Conservation (phyloP, 1,140 invertebrate genomes). For the Drosophila orena region DNA sequence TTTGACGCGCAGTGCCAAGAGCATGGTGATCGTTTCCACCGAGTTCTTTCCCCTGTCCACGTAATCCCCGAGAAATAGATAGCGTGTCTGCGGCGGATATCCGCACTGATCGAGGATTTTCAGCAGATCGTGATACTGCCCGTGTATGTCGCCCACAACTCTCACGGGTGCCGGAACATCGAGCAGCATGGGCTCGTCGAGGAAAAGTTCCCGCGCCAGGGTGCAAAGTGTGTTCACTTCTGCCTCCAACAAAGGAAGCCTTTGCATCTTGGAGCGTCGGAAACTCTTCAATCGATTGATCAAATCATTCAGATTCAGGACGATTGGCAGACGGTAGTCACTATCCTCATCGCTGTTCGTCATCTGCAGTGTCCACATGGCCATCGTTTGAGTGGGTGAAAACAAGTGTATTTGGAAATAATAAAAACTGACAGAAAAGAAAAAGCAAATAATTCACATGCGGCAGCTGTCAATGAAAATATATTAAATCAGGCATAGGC, state of each 20-base stretch:
- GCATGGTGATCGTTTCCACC: not conserved
- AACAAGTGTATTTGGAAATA: too few relatives aligned
- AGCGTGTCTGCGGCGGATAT: not conserved
- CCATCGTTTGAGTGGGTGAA: not conserved
- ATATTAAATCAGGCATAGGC: too few relatives aligned
- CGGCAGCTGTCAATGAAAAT: too few relatives aligned
- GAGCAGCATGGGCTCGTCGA: not conserved
- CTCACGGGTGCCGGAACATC: not conserved
- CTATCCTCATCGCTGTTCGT: not conserved
- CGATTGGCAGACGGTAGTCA: not conserved
- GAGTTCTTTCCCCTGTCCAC: not conserved
- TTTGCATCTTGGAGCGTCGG: not conserved
- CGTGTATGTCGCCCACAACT: conserved; percentile 1
- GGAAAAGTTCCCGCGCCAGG: not conserved
- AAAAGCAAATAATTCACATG: too few relatives aligned
- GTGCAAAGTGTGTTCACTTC: not conserved
- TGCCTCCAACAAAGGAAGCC: not conserved
- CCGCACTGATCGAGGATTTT: not conserved
- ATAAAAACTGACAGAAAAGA: not conserved
- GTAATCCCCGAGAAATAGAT: not conserved
- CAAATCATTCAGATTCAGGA: not conserved
- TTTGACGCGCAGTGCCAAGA: not conserved
- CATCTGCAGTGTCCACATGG: not conserved
- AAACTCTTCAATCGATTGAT: not conserved
- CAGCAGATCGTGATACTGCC: not conserved